Percentiles rank a stretch among this genome's conserved stretches.
These are phyloP conservation scores for Ispidina lecontei DNA, from an alignment of 2,797 vertebrate species.

Conservation along the genomic window DNA sequence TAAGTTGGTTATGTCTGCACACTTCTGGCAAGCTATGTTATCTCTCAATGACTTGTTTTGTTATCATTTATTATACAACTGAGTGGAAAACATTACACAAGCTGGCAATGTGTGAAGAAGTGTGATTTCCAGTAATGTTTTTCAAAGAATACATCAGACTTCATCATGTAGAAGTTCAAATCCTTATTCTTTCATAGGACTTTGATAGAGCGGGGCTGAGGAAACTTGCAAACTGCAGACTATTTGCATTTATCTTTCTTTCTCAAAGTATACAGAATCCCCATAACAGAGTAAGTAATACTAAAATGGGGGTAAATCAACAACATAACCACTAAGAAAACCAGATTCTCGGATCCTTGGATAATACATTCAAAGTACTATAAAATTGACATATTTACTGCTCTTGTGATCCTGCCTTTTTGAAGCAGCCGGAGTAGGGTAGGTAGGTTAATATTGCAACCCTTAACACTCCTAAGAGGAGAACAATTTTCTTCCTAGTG, in stretches of 20 bases:
- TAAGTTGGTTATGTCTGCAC: constrained; percentile 49
- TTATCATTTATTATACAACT: constrained; percentile 26
- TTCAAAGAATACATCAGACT: neutral
- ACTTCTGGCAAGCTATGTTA: constrained; percentile 30
- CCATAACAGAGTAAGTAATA: neutral
- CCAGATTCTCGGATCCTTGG: neutral
- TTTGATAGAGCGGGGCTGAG: neutral
- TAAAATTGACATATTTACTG: neutral
- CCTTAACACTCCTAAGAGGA: neutral
- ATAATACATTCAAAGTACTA: neutral
- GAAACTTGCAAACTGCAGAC: neutral
- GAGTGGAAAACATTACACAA: neutral
- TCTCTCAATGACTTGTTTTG: neutral
- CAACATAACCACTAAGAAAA: neutral
- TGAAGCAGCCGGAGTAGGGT: neutral
- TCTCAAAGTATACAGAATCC: neutral
- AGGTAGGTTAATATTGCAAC: neutral
- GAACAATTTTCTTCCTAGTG: neutral
- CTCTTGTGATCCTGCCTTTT: neutral
- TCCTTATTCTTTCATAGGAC: neutral
- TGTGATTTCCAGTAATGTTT: neutral
- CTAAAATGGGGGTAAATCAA: neutral
- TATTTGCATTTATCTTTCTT: neutral
- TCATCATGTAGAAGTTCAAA: neutral
- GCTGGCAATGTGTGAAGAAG: neutral